Base-by-base conservation (phyloP, 1,140 invertebrate species). In the Conus ventricosus region DNA sequence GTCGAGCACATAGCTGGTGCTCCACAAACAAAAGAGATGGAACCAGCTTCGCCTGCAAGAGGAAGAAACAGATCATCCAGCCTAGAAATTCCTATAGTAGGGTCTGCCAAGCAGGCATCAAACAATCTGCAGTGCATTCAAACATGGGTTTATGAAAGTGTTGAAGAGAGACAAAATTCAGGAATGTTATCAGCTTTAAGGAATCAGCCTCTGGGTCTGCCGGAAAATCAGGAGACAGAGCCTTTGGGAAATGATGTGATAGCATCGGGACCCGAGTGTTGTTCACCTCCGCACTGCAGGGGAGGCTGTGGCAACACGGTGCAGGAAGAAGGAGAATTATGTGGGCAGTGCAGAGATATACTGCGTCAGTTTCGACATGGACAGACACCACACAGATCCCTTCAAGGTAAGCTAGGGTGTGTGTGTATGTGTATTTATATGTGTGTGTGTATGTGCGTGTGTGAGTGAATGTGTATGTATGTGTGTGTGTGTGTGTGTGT, bases 241-340 rank as follows among this genome's bases (percentile, higher is more conserved):
- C 67, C 63, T 5, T 7, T 13, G 10, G 67, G 13, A 7, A 39
- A 75, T 5, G 85, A 75, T 27, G 51, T 85, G 23, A 20, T 91
- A 27, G 27, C 76, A 75, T 86, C 84, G 55, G 76, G 85, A 53
- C 17, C 51, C 13, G 71, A 17, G 20, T 87, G 85, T 27, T n/a
- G 15, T 23, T 78, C 75, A 5, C 51, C 85, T 2, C 53, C 71
- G 6, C 10, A 23, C 51, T 87, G 85, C 53, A 57, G 23, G 4
- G 17, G 10, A 7, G 63, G 20, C 20, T 87, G 85, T 71, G 15
- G 17, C 20, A 87, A 80, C 75, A 39, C 4, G 10, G 85, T 87
- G 15, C 17, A 15, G 6, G 15, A 78, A 39, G 39, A 67, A 15
- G 75, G 75, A 13, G 13, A 78, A 51, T 75, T 87, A 17, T 87